phyloP scores from a whole-genome alignment of 2,888 invertebrate genomes.

The Zygaena filipendulae region DNA sequence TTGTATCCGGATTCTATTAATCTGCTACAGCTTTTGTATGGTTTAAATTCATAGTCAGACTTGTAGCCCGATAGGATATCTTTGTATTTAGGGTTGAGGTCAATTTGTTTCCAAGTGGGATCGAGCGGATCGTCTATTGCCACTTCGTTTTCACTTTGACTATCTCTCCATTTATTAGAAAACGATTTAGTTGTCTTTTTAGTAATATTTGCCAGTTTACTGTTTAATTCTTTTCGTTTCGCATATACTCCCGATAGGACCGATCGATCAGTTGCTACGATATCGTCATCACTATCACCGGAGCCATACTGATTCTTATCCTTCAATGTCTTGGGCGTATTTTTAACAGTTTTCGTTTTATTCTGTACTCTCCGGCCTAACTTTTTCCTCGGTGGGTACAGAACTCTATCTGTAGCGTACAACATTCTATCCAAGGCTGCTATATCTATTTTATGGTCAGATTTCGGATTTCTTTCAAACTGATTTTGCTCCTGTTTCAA shows the following conservation, averaged over 20 bases:
- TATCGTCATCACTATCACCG: constrained; percentile 47
- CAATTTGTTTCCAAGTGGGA: constrained; percentile 73
- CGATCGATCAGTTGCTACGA: constrained; percentile 40
- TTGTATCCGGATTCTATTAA: constrained; percentile 70
- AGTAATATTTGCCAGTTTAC: constrained; percentile 46
- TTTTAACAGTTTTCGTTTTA: constrained; percentile 43
- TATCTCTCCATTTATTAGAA: constrained; percentile 52
- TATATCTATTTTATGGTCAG: constrained; percentile 59
- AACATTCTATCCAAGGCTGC: constrained; percentile 74
- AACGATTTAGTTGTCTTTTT: constrained; percentile 49
- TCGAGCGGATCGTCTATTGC: constrained; percentile 68
- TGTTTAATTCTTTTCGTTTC: constrained; percentile 59
- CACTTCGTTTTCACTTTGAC: constrained; percentile 62
- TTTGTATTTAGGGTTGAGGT: constrained; percentile 72
- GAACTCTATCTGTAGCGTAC: constrained; percentile 78
- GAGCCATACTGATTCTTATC: constrained; percentile 60
- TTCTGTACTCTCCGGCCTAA: constrained; percentile 73
- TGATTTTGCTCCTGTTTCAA: constrained; percentile 54
- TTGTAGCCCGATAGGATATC: constrained; percentile 70
- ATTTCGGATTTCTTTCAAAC: constrained; percentile 47
- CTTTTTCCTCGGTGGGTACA: constrained; percentile 82
- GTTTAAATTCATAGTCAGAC: constrained; percentile 68
- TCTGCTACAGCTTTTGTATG: constrained; percentile 61
- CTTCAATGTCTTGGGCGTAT: constrained; percentile 43
- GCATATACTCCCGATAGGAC: constrained; percentile 62